Conservation (phyloP, 1,140 invertebrate genomes). For the Sycophila sp. region DNA sequence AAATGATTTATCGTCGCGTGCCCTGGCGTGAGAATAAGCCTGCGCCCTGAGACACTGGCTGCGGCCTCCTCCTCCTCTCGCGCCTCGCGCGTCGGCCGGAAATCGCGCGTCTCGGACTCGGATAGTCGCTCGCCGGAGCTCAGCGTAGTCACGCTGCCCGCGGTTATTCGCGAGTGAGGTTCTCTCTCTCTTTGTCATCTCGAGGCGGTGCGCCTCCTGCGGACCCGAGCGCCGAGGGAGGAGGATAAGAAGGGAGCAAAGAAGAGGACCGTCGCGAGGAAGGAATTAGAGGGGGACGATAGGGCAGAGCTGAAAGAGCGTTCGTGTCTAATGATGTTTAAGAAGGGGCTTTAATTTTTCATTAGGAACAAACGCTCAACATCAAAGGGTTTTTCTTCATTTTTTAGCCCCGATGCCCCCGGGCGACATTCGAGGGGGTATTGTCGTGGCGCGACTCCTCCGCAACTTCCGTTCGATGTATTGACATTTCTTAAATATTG, state of each 20-base stretch:
- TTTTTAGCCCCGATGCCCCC: constrained; percentile 59
- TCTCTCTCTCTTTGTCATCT: no score
- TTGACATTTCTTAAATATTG: constrained; percentile 64
- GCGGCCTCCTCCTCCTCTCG: neutral
- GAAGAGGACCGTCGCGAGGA: constrained; percentile 34
- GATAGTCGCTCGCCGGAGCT: neutral
- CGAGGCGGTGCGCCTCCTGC: no score
- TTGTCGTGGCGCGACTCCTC: constrained; percentile 46
- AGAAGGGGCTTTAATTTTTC: constrained; percentile 67
- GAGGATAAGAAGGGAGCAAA: constrained; percentile 33
- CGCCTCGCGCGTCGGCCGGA: constrained; percentile 2
- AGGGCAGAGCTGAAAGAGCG: constrained; percentile 38
- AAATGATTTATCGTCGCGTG: constrained; percentile 34
- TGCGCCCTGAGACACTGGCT: neutral
- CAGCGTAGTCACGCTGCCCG: neutral
- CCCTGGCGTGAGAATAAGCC: constrained; percentile 29
- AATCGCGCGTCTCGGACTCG: neutral
- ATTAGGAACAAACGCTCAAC: constrained; percentile 59
- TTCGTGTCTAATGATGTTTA: constrained; percentile 66
- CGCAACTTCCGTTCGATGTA: constrained; percentile 50
- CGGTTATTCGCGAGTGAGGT: no score
- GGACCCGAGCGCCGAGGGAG: neutral
- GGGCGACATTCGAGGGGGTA: constrained; percentile 30
- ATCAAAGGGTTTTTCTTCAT: constrained; percentile 63
- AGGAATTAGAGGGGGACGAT: constrained; percentile 35